phyloP scores from a whole-genome alignment of 2,113 vertebrate genomes.

The Epinephelus fuscoguttatus region DNA sequence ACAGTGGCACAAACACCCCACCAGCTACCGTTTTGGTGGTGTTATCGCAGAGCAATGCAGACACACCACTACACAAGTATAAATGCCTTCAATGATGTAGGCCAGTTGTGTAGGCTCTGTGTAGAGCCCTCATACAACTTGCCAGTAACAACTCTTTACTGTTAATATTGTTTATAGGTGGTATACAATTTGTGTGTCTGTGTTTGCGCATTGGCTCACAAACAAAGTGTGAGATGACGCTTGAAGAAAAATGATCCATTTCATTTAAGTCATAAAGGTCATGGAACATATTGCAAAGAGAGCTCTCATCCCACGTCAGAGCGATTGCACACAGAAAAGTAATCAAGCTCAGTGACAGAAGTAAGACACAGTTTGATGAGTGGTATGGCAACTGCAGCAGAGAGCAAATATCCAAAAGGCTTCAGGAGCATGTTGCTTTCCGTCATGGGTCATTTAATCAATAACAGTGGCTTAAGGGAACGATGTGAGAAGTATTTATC shows the following conservation, averaged over 20 bases:
- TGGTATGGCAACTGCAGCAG: conserved; percentile 8
- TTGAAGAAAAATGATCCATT: conserved; percentile 39
- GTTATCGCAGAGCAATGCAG: no score
- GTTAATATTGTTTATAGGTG: no score
- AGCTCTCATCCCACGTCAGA: conserved; percentile 34
- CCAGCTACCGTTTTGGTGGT: no score
- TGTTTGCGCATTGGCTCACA: not conserved
- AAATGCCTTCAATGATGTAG: no score
- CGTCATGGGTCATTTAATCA: conserved; percentile 50
- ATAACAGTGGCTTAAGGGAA: conserved; percentile 29
- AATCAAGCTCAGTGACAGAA: conserved; percentile 56
- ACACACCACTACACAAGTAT: no score
- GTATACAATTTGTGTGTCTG: no score
- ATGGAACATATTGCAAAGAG: conserved; percentile 52
- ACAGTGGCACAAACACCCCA: no score
- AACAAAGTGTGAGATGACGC: not conserved
- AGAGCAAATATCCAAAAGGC: conserved; percentile 42
- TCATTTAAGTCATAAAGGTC: conserved; percentile 50
- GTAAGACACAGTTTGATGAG: conserved; percentile 44
- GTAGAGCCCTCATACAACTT: no score
- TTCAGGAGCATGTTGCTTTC: conserved; percentile 35
- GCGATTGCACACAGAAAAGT: conserved; percentile 38
- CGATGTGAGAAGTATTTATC: conserved; percentile 13
- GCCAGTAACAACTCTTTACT: no score
- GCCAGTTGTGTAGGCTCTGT: no score